Evolutionary conservation across 2,888 invertebrate species (phyloP).

Genomic region (Amiota communis): DNA sequence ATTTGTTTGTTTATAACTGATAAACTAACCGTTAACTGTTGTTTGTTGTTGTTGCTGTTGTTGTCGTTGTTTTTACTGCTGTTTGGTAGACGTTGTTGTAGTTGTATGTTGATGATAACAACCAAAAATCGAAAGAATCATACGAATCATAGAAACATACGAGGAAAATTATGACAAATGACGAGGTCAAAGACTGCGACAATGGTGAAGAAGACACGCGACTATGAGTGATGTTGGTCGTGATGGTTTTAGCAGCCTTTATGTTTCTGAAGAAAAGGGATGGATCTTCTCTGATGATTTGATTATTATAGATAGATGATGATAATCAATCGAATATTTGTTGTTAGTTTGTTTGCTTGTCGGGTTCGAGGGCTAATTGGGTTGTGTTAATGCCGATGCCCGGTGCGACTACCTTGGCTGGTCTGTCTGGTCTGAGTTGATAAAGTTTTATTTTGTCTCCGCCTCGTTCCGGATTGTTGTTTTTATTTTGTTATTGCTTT

Average conservation of each 20-base stretch:
- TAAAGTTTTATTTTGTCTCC: no score
- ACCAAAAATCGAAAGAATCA: no score
- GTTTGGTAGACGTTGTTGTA: neutral
- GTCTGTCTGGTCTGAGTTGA: no score
- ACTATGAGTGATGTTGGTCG: neutral
- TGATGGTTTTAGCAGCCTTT: neutral
- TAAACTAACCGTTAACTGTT: constrained; percentile 54
- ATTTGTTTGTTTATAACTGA: constrained; percentile 1
- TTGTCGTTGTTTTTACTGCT: neutral
- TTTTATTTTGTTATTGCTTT: no score
- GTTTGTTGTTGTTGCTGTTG: neutral
- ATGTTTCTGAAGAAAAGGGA: neutral
- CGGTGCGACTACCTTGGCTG: no score
- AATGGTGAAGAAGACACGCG: no score
- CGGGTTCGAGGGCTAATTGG: no score
- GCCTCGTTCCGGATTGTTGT: no score
- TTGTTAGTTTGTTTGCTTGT: no score
- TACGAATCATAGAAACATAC: neutral
- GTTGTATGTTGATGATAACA: no score
- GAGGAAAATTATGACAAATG: neutral
- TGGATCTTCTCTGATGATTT: constrained; percentile 38
- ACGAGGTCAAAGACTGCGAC: neutral
- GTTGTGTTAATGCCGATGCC: no score
- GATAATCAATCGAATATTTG: no score
- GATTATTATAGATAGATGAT: neutral